Evolutionary conservation across 2,113 vertebrate species (phyloP).

Genomic region (Meleagris gallopavo): DNA sequence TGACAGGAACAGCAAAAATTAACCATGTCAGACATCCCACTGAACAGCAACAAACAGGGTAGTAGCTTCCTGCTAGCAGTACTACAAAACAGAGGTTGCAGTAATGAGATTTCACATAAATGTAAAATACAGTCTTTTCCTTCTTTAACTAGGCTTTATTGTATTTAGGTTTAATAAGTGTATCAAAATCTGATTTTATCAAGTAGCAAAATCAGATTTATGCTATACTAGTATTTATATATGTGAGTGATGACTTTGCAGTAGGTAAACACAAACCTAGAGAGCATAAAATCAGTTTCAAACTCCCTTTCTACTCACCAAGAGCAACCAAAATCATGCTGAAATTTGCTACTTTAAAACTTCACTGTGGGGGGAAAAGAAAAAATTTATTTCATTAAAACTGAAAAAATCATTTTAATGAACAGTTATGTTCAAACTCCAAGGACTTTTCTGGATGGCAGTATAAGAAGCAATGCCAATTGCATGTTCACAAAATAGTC

Average conservation of each 20-base stretch:
- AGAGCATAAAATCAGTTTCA: slow-evolving; percentile 50
- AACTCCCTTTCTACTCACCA: slow-evolving; percentile 44
- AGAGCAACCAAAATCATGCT: slow-evolving; percentile 42
- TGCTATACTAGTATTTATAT: not conserved
- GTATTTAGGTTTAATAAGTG: not conserved
- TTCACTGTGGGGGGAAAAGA: not conserved
- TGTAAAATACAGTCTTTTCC: not conserved
- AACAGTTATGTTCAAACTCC: not conserved
- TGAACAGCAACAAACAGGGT: not conserved
- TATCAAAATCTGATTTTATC: not conserved
- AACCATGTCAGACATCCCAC: not conserved
- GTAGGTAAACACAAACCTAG: slow-evolving; percentile 32
- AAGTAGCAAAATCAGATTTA: slow-evolving; percentile 9
- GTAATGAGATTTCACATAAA: not conserved
- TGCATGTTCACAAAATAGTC: not conserved
- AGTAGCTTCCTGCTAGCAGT: not conserved
- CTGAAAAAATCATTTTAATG: not conserved
- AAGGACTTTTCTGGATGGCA: not conserved
- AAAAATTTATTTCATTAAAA: not conserved
- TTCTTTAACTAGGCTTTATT: not conserved
- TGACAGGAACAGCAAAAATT: not conserved
- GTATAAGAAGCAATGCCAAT: not conserved
- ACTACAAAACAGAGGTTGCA: not conserved
- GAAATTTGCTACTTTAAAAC: not conserved
- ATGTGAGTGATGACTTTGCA: slow-evolving; percentile 17